Conservation (phyloP, 2,888 invertebrate species). For the Pyrochroa serraticornis region DNA sequence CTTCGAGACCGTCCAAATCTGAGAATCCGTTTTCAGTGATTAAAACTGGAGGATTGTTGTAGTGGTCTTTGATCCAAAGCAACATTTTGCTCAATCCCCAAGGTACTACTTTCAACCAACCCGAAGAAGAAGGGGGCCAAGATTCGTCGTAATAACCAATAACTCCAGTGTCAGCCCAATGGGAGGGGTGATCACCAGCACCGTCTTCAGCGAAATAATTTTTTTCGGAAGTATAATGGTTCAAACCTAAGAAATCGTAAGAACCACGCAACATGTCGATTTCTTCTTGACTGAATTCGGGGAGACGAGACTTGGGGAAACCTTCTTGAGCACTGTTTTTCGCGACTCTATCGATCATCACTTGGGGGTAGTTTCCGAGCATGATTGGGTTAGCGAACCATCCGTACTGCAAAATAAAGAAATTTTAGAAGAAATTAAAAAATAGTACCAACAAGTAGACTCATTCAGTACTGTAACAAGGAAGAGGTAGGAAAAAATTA, state of each 20-base stretch:
- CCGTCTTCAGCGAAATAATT: slow-evolving; percentile 49
- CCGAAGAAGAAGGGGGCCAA: slow-evolving; percentile 11
- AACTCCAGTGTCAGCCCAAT: slow-evolving; percentile 20
- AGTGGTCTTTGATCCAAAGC: slow-evolving; percentile 55
- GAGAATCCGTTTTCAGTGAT: slow-evolving; percentile 66
- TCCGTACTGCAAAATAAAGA: slow-evolving; percentile 32
- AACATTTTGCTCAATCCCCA: slow-evolving; percentile 66
- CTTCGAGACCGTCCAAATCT: slow-evolving; percentile 59
- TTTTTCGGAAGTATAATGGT: slow-evolving; percentile 63
- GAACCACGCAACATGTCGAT: slow-evolving; percentile 56
- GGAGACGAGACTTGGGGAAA: slow-evolving; percentile 59
- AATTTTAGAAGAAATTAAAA: not conserved
- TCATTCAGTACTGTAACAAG: too few relatives aligned
- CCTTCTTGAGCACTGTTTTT: slow-evolving; percentile 59
- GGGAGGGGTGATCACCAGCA: slow-evolving; percentile 9
- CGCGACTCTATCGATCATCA: slow-evolving; percentile 59
- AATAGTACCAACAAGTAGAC: too few relatives aligned
- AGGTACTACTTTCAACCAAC: slow-evolving; percentile 57
- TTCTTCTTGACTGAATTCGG: slow-evolving; percentile 60
- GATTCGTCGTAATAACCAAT: slow-evolving; percentile 18
- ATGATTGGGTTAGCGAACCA: slow-evolving; percentile 58
- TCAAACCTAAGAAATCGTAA: slow-evolving; percentile 66
- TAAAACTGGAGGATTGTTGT: slow-evolving; percentile 61
- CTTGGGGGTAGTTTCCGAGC: slow-evolving; percentile 61
- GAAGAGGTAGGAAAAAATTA: too few relatives aligned